Conservation (phyloP, 2,113 vertebrate species). For the Xiphophorus maculatus region DNA sequence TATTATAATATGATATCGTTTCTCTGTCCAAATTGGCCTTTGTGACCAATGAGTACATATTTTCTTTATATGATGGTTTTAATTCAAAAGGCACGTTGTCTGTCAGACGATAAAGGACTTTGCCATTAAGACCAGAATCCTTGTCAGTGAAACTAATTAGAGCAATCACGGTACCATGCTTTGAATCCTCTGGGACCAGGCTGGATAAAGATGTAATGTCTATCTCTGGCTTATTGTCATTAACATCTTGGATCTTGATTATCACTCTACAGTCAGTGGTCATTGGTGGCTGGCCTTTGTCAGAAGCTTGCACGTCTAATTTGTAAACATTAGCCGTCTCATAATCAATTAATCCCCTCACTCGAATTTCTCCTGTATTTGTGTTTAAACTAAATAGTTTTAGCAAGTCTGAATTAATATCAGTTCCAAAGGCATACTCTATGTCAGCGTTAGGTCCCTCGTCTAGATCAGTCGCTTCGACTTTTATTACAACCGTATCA, state of each 20-base stretch:
- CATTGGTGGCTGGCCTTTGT: slow-evolving; percentile 52
- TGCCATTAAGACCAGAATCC: slow-evolving; percentile 72
- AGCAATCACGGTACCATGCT: slow-evolving; percentile 62
- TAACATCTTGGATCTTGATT: slow-evolving; percentile 80
- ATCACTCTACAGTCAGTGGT: slow-evolving; percentile 64
- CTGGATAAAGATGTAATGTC: slow-evolving; percentile 72
- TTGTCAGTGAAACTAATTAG: slow-evolving; percentile 71
- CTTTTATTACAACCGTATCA: slow-evolving; percentile 37
- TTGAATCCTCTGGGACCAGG: slow-evolving; percentile 63
- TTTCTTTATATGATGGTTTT: slow-evolving; percentile 69
- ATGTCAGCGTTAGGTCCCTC: slow-evolving; percentile 65
- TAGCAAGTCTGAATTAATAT: slow-evolving; percentile 17
- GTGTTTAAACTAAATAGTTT: slow-evolving; percentile 54
- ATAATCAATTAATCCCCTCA: slow-evolving; percentile 53
- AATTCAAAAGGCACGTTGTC: slow-evolving; percentile 70
- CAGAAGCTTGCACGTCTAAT: slow-evolving; percentile 68
- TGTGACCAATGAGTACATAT: slow-evolving; percentile 74
- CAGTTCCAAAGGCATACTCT: slow-evolving; percentile 36
- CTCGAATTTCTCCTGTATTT: slow-evolving; percentile 52
- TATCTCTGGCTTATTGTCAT: slow-evolving; percentile 82
- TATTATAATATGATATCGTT: slow-evolving; percentile 74
- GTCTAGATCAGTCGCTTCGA: slow-evolving; percentile 65
- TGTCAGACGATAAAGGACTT: slow-evolving; percentile 56
- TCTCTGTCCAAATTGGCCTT: slow-evolving; percentile 67
- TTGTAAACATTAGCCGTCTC: slow-evolving; percentile 56